phyloP scores from a whole-genome alignment of 2,797 vertebrate species.

The Hypotaenidia philippensis region DNA sequence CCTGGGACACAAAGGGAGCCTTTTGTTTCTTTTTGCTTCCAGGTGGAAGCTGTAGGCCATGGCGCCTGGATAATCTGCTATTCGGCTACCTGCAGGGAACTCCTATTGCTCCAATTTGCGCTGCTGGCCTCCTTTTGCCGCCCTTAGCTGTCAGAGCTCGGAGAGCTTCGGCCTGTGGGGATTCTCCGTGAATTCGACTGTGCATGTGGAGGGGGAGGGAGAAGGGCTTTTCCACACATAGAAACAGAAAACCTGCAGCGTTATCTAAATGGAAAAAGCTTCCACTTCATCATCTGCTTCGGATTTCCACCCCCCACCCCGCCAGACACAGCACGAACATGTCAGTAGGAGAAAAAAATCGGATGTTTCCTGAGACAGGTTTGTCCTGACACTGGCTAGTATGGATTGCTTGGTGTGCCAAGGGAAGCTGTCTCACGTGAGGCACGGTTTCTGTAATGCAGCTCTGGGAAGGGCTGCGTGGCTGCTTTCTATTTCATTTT shows the following conservation, averaged over 20 bases:
- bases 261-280: not conserved
- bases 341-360: constrained; percentile 10
- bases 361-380: constrained; percentile 37
- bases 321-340: not conserved
- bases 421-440: not conserved
- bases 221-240: constrained; percentile 40
- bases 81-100: not conserved
- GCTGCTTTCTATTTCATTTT: not conserved
- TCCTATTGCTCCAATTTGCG: constrained; percentile 16
- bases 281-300: constrained; percentile 17
- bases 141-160: not conserved
- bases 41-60: constrained; percentile 10
- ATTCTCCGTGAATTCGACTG: constrained; percentile 4
- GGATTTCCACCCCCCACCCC: not conserved
- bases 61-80: not conserved
- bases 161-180: not conserved
- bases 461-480: not conserved
- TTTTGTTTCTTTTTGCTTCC: constrained; percentile 43
- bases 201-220: not conserved
- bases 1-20: not conserved
- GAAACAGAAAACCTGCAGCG: constrained; percentile 1
- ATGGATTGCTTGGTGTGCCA: not conserved
- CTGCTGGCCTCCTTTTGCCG: not conserved
- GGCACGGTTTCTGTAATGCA: not conserved
- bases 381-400: constrained; percentile 20